Conservation (phyloP, 53 echinoderm and acorn worm species). For the Temnopleurus reevesii region DNA sequence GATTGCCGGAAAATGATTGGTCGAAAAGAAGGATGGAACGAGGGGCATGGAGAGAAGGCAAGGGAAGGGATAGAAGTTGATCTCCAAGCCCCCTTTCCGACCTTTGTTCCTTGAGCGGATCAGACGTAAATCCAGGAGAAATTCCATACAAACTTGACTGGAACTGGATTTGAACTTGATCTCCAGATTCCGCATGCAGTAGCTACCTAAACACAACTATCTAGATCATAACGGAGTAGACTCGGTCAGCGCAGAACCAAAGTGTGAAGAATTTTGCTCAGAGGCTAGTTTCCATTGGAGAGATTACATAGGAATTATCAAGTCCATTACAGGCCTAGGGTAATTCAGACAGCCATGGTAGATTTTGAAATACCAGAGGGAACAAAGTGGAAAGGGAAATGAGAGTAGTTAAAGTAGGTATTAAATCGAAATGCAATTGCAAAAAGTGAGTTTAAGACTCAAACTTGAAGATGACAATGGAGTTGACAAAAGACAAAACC, state of each 20-base stretch:
- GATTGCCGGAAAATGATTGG: background rate
- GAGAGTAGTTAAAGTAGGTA: too few species aligned
- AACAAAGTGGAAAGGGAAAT: background rate
- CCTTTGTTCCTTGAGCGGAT: constrained; percentile 1
- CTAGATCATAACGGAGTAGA: background rate
- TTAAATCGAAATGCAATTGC: too few species aligned
- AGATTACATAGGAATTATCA: constrained; percentile 20
- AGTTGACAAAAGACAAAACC: too few species aligned
- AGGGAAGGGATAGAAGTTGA: constrained; percentile 10
- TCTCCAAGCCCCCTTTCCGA: constrained; percentile 9
- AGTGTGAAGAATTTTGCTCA: constrained; percentile 10
- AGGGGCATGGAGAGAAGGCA: background rate
- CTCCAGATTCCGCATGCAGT: background rate
- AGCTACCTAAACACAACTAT: background rate
- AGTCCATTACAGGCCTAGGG: constrained; percentile 25
- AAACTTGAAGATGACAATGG: too few species aligned
- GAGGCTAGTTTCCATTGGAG: constrained; percentile 24
- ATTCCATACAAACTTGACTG: constrained; percentile 31
- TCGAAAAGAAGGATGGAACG: background rate
- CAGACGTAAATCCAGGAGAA: background rate
- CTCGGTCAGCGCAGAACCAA: background rate
- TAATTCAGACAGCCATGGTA: background rate
- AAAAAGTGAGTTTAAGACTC: too few species aligned
- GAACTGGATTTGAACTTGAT: constrained; percentile 1
- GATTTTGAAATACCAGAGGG: background rate